phyloP scores from a whole-genome alignment of 2,113 vertebrate species.

The Hystrix cristata region DNA sequence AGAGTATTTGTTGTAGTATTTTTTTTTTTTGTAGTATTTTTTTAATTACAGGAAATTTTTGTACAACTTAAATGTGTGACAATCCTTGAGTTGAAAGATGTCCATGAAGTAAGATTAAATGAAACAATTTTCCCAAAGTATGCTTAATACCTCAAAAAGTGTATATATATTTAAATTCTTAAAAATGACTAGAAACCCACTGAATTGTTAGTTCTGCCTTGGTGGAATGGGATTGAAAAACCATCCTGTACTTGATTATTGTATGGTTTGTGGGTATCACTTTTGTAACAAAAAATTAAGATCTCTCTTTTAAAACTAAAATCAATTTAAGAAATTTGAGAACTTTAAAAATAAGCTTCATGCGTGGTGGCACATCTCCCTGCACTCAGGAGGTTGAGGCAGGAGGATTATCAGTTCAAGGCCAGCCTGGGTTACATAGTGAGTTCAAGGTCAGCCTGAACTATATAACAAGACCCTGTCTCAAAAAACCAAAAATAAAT shows the following conservation, averaged over 20 bases:
- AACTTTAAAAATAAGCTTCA: constrained; percentile 10
- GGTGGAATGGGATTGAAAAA: constrained; percentile 7
- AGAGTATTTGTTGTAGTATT: constrained; percentile 4
- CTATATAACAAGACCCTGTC: background rate
- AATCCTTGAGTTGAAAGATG: constrained; percentile 37
- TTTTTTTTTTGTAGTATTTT: too few relatives aligned
- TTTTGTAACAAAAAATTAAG: constrained; percentile 58
- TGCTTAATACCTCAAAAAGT: constrained; percentile 10
- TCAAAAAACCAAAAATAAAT: background rate
- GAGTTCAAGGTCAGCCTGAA: background rate
- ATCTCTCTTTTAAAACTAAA: constrained; percentile 51
- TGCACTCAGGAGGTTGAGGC: background rate
- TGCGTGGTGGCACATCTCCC: background rate
- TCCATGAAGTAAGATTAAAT: constrained; percentile 14
- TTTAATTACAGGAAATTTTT: constrained; percentile 51
- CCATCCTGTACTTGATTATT: constrained; percentile 30
- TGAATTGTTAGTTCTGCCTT: background rate
- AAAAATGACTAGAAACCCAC: background rate
- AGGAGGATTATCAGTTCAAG: background rate
- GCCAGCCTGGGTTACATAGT: background rate
- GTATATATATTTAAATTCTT: constrained; percentile 55
- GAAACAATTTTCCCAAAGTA: constrained; percentile 17
- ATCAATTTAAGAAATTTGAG: constrained; percentile 16
- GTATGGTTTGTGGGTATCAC: constrained; percentile 8
- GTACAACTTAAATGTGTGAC: constrained; percentile 24